Evolutionary conservation across 2,888 invertebrate genomes (phyloP).

Genomic region (Malacosoma neustria): DNA sequence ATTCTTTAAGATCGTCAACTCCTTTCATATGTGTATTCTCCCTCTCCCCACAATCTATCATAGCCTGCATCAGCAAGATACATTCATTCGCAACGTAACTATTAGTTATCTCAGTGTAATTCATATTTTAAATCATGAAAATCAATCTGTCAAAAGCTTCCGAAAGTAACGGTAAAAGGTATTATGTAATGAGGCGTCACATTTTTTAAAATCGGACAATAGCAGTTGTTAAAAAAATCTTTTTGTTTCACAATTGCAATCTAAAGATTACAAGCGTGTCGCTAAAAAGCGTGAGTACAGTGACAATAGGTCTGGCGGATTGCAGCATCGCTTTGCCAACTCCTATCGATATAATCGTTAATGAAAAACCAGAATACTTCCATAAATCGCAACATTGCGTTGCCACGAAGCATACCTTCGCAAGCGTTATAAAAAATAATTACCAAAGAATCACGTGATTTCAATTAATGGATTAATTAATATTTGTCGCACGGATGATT

Average conservation of each 20-base stretch:
- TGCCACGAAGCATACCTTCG: slow-evolving; percentile 34
- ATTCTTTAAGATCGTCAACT: no score
- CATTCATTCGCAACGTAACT: no score
- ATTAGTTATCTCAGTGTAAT: no score
- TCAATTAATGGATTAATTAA: no score
- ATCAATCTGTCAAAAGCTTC: no score
- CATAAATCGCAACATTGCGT: slow-evolving; percentile 31
- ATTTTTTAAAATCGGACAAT: not conserved
- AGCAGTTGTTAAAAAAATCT: not conserved
- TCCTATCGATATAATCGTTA: slow-evolving; percentile 34
- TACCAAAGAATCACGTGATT: slow-evolving; percentile 11
- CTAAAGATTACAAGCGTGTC: not conserved
- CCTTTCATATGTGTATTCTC: no score
- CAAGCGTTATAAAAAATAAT: slow-evolving; percentile 30
- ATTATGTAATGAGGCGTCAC: not conserved
- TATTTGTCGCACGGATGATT: no score
- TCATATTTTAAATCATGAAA: no score
- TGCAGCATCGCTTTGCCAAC: slow-evolving; percentile 26
- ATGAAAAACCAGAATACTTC: slow-evolving; percentile 28
- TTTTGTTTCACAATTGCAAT: not conserved
- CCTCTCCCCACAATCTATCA: no score
- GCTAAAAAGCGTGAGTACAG: slow-evolving; percentile 30
- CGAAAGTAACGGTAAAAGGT: not conserved
- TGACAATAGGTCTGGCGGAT: slow-evolving; percentile 31
- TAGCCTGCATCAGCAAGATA: no score